These are phyloP conservation scores for Deladenus siricidicola DNA, from an alignment of 2,888 invertebrate genomes.

Conservation along the genomic window DNA sequence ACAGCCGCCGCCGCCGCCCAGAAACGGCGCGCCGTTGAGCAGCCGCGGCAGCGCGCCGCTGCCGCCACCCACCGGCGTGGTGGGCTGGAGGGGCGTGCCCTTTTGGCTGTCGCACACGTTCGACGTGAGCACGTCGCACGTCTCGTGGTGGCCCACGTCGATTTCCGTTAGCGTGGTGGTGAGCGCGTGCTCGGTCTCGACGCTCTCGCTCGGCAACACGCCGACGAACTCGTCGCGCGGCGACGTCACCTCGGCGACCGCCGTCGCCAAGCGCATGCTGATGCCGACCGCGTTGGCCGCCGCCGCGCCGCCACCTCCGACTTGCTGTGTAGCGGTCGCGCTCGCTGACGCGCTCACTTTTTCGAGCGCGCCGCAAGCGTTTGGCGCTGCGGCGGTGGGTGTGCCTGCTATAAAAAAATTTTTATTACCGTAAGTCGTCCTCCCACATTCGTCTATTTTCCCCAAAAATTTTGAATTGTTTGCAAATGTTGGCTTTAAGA, in stretches of 20 bases:
- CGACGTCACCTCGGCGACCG: constrained; percentile 12
- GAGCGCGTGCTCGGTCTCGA: constrained; percentile 71
- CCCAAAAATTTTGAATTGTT: too few species aligned
- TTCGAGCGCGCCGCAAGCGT: too few species aligned
- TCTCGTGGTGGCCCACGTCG: constrained; percentile 68
- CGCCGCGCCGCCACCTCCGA: neutral
- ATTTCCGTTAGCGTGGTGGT: constrained; percentile 79
- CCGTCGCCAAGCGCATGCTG: neutral
- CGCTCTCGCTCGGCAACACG: constrained; percentile 67
- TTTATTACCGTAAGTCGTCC: too few species aligned
- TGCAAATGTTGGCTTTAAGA: too few species aligned
- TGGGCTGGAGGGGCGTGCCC: constrained; percentile 11
- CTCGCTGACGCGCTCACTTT: too few species aligned
- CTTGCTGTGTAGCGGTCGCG: too few species aligned
- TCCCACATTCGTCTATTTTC: too few species aligned
- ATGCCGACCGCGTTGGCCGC: neutral
- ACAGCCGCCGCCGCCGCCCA: neutral
- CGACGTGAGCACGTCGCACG: constrained; percentile 68
- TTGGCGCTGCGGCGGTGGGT: too few species aligned
- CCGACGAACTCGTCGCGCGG: constrained; percentile 70
- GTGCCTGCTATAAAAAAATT: neutral
- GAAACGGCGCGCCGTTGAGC: constrained; percentile 7
- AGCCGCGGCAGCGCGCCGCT: neutral
- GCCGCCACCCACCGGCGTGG: neutral
- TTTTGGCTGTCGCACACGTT: constrained; percentile 65